phyloP scores from a whole-genome alignment of 2,888 invertebrate genomes.

The Agrochola circellaris region DNA sequence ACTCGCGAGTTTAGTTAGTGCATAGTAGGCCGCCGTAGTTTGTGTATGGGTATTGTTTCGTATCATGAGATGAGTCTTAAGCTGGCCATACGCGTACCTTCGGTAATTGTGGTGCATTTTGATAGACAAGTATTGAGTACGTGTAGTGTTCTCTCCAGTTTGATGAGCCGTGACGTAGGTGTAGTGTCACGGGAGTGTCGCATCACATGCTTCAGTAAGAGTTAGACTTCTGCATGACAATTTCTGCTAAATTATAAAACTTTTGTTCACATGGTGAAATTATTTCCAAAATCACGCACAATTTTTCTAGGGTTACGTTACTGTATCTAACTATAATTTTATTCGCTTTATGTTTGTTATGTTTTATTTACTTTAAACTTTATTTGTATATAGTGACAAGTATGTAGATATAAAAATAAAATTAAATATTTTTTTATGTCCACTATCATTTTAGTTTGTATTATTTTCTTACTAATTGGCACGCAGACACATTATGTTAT shows the following conservation, averaged over 20 bases:
- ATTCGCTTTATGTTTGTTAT: slow-evolving; percentile 62
- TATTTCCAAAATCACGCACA: slow-evolving; percentile 56
- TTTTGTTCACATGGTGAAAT: slow-evolving; percentile 39
- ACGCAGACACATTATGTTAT: slow-evolving; percentile 40
- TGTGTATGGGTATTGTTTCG: slow-evolving; percentile 55
- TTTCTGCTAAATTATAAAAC: slow-evolving; percentile 33
- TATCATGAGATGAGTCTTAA: slow-evolving; percentile 36
- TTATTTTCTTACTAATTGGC: slow-evolving; percentile 63
- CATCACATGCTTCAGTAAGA: slow-evolving; percentile 47
- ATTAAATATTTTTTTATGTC: slow-evolving; percentile 65
- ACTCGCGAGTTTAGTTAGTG: slow-evolving; percentile 74
- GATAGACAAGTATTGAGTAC: slow-evolving; percentile 26
- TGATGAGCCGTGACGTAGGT: slow-evolving; percentile 32
- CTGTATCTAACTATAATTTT: slow-evolving; percentile 59
- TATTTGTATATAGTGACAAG: slow-evolving; percentile 67
- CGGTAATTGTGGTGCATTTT: slow-evolving; percentile 33
- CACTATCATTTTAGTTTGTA: slow-evolving; percentile 66
- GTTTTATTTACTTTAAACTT: slow-evolving; percentile 64
- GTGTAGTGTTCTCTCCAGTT: slow-evolving; percentile 38
- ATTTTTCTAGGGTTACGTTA: slow-evolving; percentile 49
- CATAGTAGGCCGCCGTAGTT: slow-evolving; percentile 64
- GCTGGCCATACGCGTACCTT: slow-evolving; percentile 30
- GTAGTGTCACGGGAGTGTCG: slow-evolving; percentile 42
- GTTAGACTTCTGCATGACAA: slow-evolving; percentile 58
- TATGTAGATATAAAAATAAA: slow-evolving; percentile 66